Conservation (phyloP, 2,113 vertebrate species). For the Mustela lutreola region DNA sequence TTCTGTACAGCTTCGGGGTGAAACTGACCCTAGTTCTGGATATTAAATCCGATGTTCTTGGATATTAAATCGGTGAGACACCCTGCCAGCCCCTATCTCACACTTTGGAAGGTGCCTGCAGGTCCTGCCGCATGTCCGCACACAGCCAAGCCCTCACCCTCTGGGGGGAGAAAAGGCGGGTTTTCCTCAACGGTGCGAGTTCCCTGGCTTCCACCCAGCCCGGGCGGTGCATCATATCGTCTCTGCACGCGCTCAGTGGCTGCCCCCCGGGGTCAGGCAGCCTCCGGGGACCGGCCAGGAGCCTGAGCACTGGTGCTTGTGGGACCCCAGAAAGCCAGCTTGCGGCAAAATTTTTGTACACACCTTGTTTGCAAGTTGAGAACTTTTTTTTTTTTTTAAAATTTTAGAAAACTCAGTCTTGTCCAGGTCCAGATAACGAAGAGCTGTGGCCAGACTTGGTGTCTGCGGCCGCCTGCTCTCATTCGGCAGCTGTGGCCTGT, state of each 20-base stretch:
- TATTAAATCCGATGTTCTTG: neutral
- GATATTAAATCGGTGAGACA: rapidly evolving
- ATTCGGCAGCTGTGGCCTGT: rapidly evolving
- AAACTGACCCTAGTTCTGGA: neutral
- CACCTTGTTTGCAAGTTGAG: neutral
- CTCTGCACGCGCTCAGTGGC: neutral
- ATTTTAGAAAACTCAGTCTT: neutral
- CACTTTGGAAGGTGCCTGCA: neutral
- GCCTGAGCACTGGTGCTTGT: rapidly evolving
- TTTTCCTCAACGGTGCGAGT: neutral
- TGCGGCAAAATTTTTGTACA: too few relatives aligned
- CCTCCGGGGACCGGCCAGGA: rapidly evolving
- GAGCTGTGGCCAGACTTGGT: neutral
- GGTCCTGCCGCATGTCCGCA: rapidly evolving
- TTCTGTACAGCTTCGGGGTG: neutral
- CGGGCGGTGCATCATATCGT: rapidly evolving
- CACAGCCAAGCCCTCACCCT: rapidly evolving
- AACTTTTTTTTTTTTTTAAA: neutral
- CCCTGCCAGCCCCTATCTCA: neutral
- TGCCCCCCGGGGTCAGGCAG: neutral
- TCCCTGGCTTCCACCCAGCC: rapidly evolving
- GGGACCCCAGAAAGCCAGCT: neutral
- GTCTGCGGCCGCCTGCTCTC: rapidly evolving
- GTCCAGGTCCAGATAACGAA: neutral
- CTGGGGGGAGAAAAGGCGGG: neutral